Conservation (phyloP, 2,797 vertebrate species). For the Valencia hispanica region DNA sequence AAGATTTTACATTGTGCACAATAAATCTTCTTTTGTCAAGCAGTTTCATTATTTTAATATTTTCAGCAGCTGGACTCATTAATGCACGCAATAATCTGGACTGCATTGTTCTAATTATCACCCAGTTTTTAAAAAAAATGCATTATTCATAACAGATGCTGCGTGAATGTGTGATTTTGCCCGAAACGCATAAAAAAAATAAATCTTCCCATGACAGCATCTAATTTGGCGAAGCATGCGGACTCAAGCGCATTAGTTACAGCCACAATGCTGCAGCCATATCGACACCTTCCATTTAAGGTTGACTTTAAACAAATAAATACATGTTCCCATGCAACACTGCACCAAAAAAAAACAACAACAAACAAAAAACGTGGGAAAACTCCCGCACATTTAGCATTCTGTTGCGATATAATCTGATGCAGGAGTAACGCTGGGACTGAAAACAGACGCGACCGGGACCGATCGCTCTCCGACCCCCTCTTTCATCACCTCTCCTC, state of each 20-base stretch:
- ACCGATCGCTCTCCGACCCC: slow-evolving; percentile 55
- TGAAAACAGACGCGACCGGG: slow-evolving; percentile 52
- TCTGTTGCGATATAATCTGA: not conserved
- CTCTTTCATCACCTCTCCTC: slow-evolving; percentile 38
- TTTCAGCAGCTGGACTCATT: slow-evolving; percentile 28
- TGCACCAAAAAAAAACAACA: not conserved
- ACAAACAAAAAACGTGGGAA: not conserved
- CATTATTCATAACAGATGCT: slow-evolving; percentile 38
- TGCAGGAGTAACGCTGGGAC: slow-evolving; percentile 7
- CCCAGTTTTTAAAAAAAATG: slow-evolving; percentile 40
- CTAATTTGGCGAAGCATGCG: slow-evolving; percentile 42
- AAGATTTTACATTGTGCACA: not conserved
- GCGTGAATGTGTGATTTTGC: slow-evolving; percentile 9
- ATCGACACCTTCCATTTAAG: slow-evolving; percentile 41
- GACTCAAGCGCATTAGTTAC: slow-evolving; percentile 71
- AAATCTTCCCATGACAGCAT: slow-evolving; percentile 11
- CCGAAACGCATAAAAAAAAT: not conserved
- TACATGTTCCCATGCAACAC: slow-evolving; percentile 1
- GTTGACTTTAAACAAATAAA: slow-evolving; percentile 27
- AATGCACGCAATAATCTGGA: slow-evolving; percentile 25
- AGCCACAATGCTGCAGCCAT: slow-evolving; percentile 71
- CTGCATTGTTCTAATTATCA: slow-evolving; percentile 39
- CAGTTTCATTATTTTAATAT: not conserved
- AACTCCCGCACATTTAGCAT: slow-evolving; percentile 19
- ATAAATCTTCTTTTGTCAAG: too few relatives aligned